Conservation (phyloP, 2,888 invertebrate species). For the Germaria angustata region DNA sequence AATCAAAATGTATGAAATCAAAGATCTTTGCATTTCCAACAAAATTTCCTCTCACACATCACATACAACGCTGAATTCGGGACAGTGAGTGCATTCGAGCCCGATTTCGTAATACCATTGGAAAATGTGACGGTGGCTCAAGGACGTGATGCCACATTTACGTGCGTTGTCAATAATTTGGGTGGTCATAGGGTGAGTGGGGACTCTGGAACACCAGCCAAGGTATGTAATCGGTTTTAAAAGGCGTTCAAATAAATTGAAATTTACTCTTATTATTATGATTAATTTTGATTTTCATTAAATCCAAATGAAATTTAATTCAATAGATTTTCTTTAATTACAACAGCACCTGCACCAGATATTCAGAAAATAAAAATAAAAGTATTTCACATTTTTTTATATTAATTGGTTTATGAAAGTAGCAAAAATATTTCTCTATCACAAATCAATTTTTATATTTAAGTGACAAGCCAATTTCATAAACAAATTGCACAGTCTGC, state of each 20-base stretch:
- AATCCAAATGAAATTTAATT: slow-evolving; percentile 32
- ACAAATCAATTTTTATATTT: slow-evolving; percentile 4
- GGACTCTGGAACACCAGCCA: slow-evolving; percentile 88
- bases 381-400: background rate
- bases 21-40: slow-evolving; percentile 78
- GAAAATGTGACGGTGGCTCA: slow-evolving; percentile 89
- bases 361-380: slow-evolving; percentile 15
- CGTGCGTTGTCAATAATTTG: slow-evolving; percentile 89
- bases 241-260: slow-evolving; percentile 64
- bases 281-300: slow-evolving; percentile 25
- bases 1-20: slow-evolving; percentile 67
- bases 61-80: slow-evolving; percentile 45
- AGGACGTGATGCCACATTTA: slow-evolving; percentile 89
- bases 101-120: slow-evolving; percentile 87
- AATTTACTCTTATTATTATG: background rate
- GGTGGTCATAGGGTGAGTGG: slow-evolving; percentile 93
- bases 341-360: slow-evolving; percentile 52
- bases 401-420: slow-evolving; percentile 12
- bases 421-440: background rate
- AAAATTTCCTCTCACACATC: slow-evolving; percentile 71
- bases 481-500: slow-evolving; percentile 42
- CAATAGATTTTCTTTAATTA: slow-evolving; percentile 52
- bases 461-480: slow-evolving; percentile 1
- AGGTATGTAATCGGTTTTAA: slow-evolving; percentile 87
- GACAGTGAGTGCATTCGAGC: slow-evolving; percentile 85